Evolutionary conservation across 2,797 vertebrate genomes (phyloP), one percentile per base, ranked within the genome.

Genomic region (Psittacula derbiana): DNA sequence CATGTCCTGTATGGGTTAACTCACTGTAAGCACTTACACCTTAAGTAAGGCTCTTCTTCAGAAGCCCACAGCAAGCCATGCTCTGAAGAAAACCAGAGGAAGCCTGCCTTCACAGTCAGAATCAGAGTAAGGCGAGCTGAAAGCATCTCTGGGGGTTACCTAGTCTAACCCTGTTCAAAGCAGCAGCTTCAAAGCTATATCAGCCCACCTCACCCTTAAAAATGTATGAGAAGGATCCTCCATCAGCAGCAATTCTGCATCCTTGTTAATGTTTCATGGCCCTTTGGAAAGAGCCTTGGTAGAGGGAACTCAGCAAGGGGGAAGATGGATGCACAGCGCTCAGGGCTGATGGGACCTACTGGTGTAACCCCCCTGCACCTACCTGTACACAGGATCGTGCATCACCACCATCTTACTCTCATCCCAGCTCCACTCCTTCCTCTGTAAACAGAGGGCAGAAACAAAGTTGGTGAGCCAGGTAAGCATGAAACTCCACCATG

Each of bases 391-490:
- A 0, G 99, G 98, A 74, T 99, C 98, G 0, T 98, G 98, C 98
- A 99, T 99, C 97, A 98, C 97, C 88, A 98, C 86, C 98, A 98
- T 98, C 96, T 98, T 99, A 94, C 98, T 98, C 96, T 98, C 98
- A 2, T 99, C 98, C 98, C 98, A 98, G 1, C 97, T 97, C 98
- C 98, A 98, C 88, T 99, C 98, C 97, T 99, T 98, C 49, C 98
- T 98, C 98, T 99, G 97, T 12, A 78, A 70, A 52, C 17, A 86
- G 36, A 62, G 58, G 31, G 36, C 12, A 74, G 31, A 72, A 69
- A 36, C 16, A 76, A 55, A 71, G 85, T 46, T 16, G 36, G 19
- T 4, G 1, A 28, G 73, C 41, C 25, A 49, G 60, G 17, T 30
- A 33, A 40, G 80, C 78, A 28, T 5, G 24, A 58, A 93, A 27